Conservation (phyloP, 2,797 vertebrate genomes). For the Monodelphis domestica region DNA sequence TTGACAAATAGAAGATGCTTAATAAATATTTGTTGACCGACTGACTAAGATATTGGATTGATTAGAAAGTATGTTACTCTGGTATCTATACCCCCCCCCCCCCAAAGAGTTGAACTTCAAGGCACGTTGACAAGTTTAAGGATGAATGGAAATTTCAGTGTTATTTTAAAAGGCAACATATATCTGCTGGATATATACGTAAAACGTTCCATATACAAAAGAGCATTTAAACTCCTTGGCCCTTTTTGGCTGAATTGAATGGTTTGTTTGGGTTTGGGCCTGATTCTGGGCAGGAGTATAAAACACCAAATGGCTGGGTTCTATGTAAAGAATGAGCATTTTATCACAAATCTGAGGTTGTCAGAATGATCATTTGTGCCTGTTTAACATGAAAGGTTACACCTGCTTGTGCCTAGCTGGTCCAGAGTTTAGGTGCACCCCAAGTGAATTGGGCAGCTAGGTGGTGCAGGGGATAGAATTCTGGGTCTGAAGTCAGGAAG, state of each 20-base stretch:
- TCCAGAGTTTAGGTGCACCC: slow-evolving; percentile 3
- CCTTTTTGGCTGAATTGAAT: slow-evolving; percentile 29
- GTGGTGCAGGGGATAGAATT: too few relatives aligned
- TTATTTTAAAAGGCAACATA: slow-evolving; percentile 21
- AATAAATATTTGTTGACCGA: neutral
- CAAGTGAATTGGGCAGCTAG: too few relatives aligned
- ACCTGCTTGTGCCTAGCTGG: neutral
- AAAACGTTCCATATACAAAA: slow-evolving; percentile 31
- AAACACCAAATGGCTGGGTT: neutral
- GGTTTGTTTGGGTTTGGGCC: slow-evolving; percentile 28
- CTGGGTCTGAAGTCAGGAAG: too few relatives aligned
- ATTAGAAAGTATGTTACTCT: neutral
- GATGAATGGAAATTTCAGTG: slow-evolving; percentile 10
- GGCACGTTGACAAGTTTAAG: neutral
- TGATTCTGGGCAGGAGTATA: neutral
- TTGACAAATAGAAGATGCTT: neutral
- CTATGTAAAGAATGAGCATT: slow-evolving; percentile 19
- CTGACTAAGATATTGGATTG: neutral
- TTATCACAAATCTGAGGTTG: slow-evolving; percentile 29
- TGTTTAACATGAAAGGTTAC: neutral
- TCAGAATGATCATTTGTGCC: slow-evolving; percentile 41
- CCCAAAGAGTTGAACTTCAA: neutral
- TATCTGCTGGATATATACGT: slow-evolving; percentile 48
- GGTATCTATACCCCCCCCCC: neutral
- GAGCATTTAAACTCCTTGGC: slow-evolving; percentile 33